Evolutionary conservation across 2,113 vertebrate species (phyloP).

Genomic region (Brienomyrus brachyistius): DNA sequence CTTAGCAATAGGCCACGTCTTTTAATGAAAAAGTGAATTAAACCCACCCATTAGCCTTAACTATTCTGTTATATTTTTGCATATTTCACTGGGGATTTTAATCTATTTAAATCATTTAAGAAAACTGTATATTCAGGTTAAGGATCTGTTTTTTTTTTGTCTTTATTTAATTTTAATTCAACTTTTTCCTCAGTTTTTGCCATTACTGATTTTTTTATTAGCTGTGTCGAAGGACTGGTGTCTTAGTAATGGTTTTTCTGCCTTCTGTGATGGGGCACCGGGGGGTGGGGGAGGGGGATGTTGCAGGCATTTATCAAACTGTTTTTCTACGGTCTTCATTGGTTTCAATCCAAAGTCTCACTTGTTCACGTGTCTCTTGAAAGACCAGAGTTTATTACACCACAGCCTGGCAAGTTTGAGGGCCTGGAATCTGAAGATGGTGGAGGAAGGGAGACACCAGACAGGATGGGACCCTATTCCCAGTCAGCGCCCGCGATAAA

Average conservation of each 20-base stretch:
- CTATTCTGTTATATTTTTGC: neutral
- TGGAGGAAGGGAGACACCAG: neutral
- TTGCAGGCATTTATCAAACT: neutral
- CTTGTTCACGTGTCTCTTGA: neutral
- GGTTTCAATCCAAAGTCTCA: neutral
- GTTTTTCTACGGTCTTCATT: neutral
- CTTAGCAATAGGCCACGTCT: neutral
- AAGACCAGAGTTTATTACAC: neutral
- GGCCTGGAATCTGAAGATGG: neutral
- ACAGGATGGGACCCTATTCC: neutral
- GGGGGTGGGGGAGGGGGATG: no score
- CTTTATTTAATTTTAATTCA: neutral
- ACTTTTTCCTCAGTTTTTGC: neutral
- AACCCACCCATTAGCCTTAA: neutral
- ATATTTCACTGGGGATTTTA: neutral
- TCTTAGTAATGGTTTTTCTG: neutral
- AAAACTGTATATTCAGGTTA: neutral
- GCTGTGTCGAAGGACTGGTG: neutral
- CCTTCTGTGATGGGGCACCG: neutral
- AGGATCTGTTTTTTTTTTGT: neutral
- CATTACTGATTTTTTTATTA: neutral
- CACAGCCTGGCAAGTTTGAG: neutral
- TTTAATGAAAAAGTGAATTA: conserved; percentile 3
- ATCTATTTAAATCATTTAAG: neutral
- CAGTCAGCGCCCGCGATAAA: neutral